Evolutionary conservation across 2,797 vertebrate genomes (phyloP).

Genomic region (Sitta carolinensis): DNA sequence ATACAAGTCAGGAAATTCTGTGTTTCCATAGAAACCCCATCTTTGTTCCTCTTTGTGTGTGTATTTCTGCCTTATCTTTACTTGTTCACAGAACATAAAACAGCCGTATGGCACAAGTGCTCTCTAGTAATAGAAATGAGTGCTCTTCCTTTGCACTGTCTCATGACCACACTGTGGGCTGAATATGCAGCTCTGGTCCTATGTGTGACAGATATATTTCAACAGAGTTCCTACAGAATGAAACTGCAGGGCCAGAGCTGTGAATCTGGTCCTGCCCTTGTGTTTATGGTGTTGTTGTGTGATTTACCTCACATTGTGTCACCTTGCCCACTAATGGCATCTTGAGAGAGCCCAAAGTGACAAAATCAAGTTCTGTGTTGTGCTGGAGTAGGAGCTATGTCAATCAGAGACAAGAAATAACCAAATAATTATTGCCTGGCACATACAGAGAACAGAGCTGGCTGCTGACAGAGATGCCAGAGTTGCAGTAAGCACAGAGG

Average conservation of each 20-base stretch:
- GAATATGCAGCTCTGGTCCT: not conserved
- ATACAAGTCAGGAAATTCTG: constrained; percentile 36
- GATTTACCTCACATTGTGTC: not conserved
- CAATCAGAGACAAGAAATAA: not conserved
- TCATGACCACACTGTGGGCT: not conserved
- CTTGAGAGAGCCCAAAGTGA: constrained; percentile 20
- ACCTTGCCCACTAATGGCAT: not conserved
- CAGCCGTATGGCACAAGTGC: not conserved
- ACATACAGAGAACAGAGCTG: not conserved
- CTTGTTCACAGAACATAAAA: not conserved
- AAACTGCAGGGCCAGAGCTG: not conserved
- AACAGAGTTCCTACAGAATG: not conserved
- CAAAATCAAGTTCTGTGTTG: not conserved
- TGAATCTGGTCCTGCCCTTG: not conserved
- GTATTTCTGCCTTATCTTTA: constrained; percentile 20
- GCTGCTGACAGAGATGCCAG: not conserved
- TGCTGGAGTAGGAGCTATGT: not conserved
- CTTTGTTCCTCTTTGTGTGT: not conserved
- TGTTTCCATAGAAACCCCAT: constrained; percentile 66
- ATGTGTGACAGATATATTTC: not conserved
- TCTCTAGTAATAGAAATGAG: not conserved
- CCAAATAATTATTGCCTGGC: not conserved
- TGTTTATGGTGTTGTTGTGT: not conserved
- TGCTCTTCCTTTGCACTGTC: not conserved
- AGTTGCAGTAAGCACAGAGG: not conserved